Evolutionary conservation across 2,113 vertebrate genomes (phyloP).

Genomic region (Rattus rattus): DNA sequence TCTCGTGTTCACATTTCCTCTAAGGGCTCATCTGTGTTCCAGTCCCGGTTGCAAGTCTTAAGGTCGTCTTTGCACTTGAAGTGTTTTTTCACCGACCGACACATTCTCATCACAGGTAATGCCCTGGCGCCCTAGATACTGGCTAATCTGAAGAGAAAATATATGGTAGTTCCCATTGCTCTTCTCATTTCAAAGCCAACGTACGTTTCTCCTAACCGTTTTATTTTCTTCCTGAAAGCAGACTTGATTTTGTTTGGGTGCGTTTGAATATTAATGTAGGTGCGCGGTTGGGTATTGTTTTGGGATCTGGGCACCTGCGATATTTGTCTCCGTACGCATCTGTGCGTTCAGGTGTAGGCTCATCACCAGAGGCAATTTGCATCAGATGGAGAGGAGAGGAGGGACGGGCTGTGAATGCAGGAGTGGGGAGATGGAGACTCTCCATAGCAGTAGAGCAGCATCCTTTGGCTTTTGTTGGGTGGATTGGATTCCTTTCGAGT

Average conservation of each 20-base stretch:
- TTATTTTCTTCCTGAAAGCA: slow-evolving; percentile 40
- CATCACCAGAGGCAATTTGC: slow-evolving; percentile 68
- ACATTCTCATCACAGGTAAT: slow-evolving; percentile 10
- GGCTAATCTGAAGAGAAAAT: slow-evolving; percentile 58
- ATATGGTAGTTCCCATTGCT: background rate
- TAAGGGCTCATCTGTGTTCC: background rate
- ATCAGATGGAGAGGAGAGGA: slow-evolving; percentile 21
- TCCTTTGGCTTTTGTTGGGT: background rate
- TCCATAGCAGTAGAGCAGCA: background rate
- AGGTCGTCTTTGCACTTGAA: background rate
- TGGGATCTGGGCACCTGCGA: slow-evolving; percentile 67
- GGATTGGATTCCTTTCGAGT: slow-evolving; percentile 52
- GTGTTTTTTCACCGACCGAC: background rate
- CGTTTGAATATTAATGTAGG: slow-evolving; percentile 65
- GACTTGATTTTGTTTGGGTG: slow-evolving; percentile 76
- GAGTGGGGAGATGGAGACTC: background rate
- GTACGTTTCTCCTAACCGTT: background rate
- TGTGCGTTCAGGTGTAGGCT: slow-evolving; percentile 70
- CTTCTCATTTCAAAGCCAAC: slow-evolving; percentile 1
- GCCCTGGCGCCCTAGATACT: background rate
- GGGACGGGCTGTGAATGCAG: background rate
- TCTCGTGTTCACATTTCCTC: background rate
- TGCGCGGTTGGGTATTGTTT: slow-evolving; percentile 57
- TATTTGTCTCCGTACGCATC: slow-evolving; percentile 44
- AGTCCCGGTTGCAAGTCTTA: background rate